Percentiles rank a stretch among this genome's conserved stretches.
Conservation (phyloP, 2,113 vertebrate species). For the Oriolus oriolus region DNA sequence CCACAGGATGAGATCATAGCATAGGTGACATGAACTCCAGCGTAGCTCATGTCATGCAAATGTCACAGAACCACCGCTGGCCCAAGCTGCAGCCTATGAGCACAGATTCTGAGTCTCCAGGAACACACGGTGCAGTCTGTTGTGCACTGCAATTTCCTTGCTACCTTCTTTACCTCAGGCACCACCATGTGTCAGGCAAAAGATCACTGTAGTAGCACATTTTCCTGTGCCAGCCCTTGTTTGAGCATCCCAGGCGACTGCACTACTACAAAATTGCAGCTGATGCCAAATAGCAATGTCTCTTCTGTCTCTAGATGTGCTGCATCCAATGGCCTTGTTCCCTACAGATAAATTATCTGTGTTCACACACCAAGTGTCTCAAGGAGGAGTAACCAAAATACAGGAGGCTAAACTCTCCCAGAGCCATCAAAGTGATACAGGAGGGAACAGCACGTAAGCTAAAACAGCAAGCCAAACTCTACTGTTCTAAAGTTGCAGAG, state of each 20-base stretch:
- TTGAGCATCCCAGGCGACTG: background rate
- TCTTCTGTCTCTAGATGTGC: background rate
- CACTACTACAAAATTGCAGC: background rate
- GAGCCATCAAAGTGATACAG: background rate
- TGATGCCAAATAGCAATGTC: background rate
- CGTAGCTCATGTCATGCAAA: background rate
- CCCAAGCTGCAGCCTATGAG: background rate
- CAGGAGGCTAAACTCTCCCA: background rate
- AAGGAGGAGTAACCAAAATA: background rate
- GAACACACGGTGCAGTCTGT: rapidly evolving
- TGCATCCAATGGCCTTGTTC: background rate
- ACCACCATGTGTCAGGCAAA: background rate
- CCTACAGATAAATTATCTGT: background rate
- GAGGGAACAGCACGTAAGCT: background rate
- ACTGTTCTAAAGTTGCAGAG: background rate
- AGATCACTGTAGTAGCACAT: background rate
- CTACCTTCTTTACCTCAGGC: background rate
- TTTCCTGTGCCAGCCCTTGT: background rate
- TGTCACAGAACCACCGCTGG: background rate
- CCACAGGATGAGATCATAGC: background rate
- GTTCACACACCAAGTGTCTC: background rate
- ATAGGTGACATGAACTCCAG: background rate
- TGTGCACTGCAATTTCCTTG: background rate
- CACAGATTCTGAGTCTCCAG: background rate
- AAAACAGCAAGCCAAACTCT: background rate